These are phyloP conservation scores for Cottus gobio DNA, from an alignment of 2,113 vertebrate genomes.

Conservation along the genomic window DNA sequence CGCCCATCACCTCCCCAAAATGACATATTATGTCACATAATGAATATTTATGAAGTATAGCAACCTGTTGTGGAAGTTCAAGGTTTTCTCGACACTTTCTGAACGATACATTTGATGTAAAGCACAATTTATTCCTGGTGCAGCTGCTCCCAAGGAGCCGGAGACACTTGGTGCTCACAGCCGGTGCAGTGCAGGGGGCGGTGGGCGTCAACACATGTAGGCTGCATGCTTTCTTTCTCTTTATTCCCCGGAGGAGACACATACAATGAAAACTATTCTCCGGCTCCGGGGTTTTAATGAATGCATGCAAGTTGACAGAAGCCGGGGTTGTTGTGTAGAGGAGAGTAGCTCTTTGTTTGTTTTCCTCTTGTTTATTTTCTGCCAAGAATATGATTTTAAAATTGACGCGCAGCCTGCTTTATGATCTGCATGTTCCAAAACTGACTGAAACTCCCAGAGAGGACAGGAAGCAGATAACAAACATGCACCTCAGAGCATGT, in stretches of 20 bases:
- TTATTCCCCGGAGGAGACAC: slow-evolving; percentile 18
- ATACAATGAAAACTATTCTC: slow-evolving; percentile 52
- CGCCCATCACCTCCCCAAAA: neutral
- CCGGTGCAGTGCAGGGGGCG: slow-evolving; percentile 8
- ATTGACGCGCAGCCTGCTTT: neutral
- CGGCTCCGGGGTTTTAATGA: slow-evolving; percentile 24
- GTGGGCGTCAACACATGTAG: slow-evolving; percentile 23
- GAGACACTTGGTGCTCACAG: slow-evolving; percentile 50
- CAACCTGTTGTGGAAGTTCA: neutral
- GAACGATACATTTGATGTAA: neutral
- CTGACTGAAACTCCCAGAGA: neutral
- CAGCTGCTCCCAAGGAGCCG: neutral
- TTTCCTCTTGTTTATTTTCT: neutral
- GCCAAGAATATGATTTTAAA: neutral
- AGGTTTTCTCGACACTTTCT: neutral
- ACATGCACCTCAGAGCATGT: neutral
- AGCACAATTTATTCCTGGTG: neutral
- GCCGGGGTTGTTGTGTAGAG: slow-evolving; percentile 17
- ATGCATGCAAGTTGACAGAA: slow-evolving; percentile 24
- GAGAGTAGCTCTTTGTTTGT: neutral
- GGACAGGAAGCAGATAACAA: neutral
- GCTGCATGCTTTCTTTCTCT: slow-evolving; percentile 41
- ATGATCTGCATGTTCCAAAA: neutral
- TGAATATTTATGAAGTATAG: neutral
- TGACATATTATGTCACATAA: neutral